Base-by-base conservation (phyloP, 2,888 invertebrate genomes). In the Noctua pronuba region DNA sequence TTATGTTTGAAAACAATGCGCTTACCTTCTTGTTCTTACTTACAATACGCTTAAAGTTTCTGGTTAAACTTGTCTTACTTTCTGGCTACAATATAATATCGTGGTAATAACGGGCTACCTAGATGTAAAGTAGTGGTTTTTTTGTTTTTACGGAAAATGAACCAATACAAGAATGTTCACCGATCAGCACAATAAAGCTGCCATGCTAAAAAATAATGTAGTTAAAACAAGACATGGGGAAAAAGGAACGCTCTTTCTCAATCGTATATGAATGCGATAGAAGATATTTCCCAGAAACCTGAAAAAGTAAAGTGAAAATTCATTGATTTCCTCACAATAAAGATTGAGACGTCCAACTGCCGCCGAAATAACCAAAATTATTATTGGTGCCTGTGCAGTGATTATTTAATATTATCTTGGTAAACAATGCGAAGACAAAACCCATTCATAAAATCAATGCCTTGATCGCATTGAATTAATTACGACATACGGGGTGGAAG, bases 91-190 rank as follows among this genome's bases (percentile, higher is more conserved):
- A 44, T 82, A 64, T 31, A 64, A 76, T 80, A 65, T 83, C 68
- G 35, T 83, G 77, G 80, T 83, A 80, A 80, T 80, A 65, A 83
- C 83, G 49, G 77, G 65, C 83, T 69, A 74, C 16, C 38, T 49
- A 35, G 18, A 66, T 58, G 13, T 31, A 21, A n/a, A 64, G 11
- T 41, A 44, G n/a, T n/a, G 24, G 13, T 6, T 13, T 11, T 31
- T 46, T 35, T 38, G 16, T 35, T 31, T 46, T 55, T n/a, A 35
- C 41, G 55, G 44, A 44, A 44, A 35, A 18, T 6, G 21, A 21
- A n/a, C 11, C 24, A 46, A 65, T 49, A 52, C 16, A 18, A 49
- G n/a, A 35, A 41, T 46, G 16, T 60, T 69, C 16, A 35, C 64
- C n/a, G 35, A 31, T 46, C 21, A 46, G 38, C 24, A 38, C 18